These are phyloP conservation scores for Brachyopa scutellaris DNA, from an alignment of 2,888 invertebrate species.

Conservation along the genomic window DNA sequence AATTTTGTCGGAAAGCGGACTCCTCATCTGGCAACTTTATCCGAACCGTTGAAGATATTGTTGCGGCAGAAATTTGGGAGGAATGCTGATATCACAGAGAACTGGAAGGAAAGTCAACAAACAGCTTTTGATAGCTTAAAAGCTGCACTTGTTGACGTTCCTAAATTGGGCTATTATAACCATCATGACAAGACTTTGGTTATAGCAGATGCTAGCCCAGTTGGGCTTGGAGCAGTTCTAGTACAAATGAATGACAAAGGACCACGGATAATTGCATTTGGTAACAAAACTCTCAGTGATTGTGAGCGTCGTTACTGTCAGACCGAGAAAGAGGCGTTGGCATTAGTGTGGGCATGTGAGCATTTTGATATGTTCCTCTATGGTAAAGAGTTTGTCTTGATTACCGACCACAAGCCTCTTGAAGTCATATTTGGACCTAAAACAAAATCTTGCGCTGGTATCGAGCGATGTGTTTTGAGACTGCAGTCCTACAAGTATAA, in stretches of 20 bases:
- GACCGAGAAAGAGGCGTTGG: slow-evolving; percentile 75
- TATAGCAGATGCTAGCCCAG: slow-evolving; percentile 77
- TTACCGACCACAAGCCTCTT: slow-evolving; percentile 76
- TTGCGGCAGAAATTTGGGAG: slow-evolving; percentile 4
- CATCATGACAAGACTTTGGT: slow-evolving; percentile 74
- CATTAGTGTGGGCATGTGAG: slow-evolving; percentile 74
- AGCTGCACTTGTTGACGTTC: slow-evolving; percentile 73
- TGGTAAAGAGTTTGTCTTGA: slow-evolving; percentile 78
- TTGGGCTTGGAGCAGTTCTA: slow-evolving; percentile 76
- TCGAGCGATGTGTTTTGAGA: slow-evolving; percentile 74
- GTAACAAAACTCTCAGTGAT: slow-evolving; percentile 77
- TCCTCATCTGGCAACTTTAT: slow-evolving; percentile 11
- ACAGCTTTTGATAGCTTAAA: slow-evolving; percentile 12
- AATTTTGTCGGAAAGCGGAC: background rate
- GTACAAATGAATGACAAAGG: slow-evolving; percentile 72
- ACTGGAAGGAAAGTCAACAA: slow-evolving; percentile 10
- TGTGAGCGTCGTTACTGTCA: slow-evolving; percentile 73
- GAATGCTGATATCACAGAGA: background rate
- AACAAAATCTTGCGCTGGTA: slow-evolving; percentile 72
- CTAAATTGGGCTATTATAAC: slow-evolving; percentile 76
- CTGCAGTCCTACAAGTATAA: slow-evolving; percentile 70
- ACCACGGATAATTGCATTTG: slow-evolving; percentile 78
- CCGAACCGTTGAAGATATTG: slow-evolving; percentile 6
- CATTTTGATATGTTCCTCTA: slow-evolving; percentile 77
- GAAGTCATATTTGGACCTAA: slow-evolving; percentile 72